These are phyloP conservation scores for Ptilonorhynchus violaceus DNA, from an alignment of 2,113 vertebrate genomes.

Conservation along the genomic window DNA sequence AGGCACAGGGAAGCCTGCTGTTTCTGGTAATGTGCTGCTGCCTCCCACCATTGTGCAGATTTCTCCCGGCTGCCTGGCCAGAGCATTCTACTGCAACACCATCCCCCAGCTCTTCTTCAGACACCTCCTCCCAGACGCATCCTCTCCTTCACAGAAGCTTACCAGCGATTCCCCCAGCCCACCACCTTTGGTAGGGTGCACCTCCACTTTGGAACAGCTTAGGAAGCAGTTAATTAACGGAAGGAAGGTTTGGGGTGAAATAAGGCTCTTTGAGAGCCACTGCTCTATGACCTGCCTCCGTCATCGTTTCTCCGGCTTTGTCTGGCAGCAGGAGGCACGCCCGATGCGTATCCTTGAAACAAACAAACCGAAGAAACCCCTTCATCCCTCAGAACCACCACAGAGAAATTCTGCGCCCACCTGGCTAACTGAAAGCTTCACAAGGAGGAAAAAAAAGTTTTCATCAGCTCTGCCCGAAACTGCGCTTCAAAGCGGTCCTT, in stretches of 20 bases:
- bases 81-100: constrained; percentile 3
- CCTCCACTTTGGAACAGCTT: neutral
- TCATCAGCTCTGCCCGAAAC: neutral
- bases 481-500: neutral
- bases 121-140: neutral
- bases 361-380: neutral
- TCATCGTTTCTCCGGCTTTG: constrained; percentile 34
- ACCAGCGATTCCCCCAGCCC: neutral
- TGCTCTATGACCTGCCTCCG: neutral
- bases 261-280: neutral
- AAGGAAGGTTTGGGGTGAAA: neutral
- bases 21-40: neutral
- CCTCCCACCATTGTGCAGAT: constrained; percentile 24
- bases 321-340: constrained; percentile 29
- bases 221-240: neutral
- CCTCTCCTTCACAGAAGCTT: neutral
- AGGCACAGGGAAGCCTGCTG: neutral
- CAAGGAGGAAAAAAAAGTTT: neutral
- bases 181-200: neutral
- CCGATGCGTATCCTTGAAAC: neutral
- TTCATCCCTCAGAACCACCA: neutral
- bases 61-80: neutral
- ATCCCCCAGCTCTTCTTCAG: constrained; percentile 23
- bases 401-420: neutral
- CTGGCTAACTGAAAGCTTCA: neutral